phyloP scores from a whole-genome alignment of 1,140 invertebrate species.

The Frieseomelitta varia region DNA sequence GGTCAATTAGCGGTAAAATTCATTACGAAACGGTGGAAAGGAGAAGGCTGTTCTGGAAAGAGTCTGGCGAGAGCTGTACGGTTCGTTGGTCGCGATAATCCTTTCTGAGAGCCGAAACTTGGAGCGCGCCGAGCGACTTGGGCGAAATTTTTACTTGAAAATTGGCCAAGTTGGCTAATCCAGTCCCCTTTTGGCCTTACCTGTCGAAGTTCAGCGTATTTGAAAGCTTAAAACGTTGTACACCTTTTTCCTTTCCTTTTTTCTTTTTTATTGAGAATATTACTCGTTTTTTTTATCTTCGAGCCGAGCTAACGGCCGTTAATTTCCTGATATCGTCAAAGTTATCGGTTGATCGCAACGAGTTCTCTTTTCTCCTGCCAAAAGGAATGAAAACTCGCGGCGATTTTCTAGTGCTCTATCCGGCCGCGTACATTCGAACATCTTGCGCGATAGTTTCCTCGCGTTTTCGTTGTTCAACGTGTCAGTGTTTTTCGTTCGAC shows the following conservation, averaged over 20 bases:
- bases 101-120: neutral
- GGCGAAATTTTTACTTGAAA: neutral
- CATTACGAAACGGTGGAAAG: neutral
- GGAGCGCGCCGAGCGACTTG: neutral
- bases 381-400: neutral
- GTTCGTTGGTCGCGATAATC: neutral
- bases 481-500: neutral
- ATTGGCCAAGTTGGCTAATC: neutral
- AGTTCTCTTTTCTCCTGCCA: neutral
- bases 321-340: constrained; percentile 14
- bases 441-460: neutral
- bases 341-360: neutral
- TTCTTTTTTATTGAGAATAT: neutral
- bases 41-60: neutral
- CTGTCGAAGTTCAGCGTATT: neutral
- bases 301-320: neutral
- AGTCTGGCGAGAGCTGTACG: neutral
- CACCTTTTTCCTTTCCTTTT: too few species aligned
- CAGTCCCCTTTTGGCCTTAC: neutral
- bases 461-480: neutral
- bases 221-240: neutral
- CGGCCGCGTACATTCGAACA: neutral
- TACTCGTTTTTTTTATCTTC: constrained; percentile 9
- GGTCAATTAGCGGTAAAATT: constrained; percentile 43
- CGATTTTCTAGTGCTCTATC: neutral